Base-by-base conservation (phyloP, 2,888 invertebrate genomes). In the Plagodis dolabraria region DNA sequence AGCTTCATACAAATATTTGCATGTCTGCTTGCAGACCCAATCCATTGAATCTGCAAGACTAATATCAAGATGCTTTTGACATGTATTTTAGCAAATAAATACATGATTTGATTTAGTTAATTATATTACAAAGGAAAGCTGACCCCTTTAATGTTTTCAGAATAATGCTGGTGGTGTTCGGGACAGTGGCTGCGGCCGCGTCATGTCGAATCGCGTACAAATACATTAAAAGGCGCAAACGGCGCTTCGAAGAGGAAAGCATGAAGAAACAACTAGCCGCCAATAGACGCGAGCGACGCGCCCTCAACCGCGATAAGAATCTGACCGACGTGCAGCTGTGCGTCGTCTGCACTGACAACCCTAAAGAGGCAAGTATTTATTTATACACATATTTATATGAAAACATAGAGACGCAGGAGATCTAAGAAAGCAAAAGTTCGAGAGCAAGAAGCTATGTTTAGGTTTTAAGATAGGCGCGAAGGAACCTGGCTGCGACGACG, bases 331-430 rank as follows among this genome's bases (percentile, higher is more conserved):
- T 94, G 82, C 96, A 95, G 74, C 85, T 95, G 8, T 98, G 98
- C 78, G 96, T 98, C 33, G 96, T 98, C n/a, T 98, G 98, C 84
- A 93, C 96, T 42, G 94, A 94, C 58, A 97, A 97, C 89, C 97
- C 97, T 0, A 96, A 97, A 74, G 97, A 98, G 92, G 95, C 95
- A 38, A 8, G 5, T 44, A 22, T 22, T 22, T 22, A 22, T 22
- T 22, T 22, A 22, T 44, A 38, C 38, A 38, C 5, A 38, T 5
- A 38, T 38, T 38, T 38, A 38, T 22, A 22, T 22, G 22, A 22
- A n/a, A n/a, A 22, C 22, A 22, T 4, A 22, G 22, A 22, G 22
- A 22, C 4, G 22, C 22, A 22, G 22, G 22, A 22, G 22, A 2
- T 22, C 22, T 22, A n/a, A n/a, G n/a, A n/a, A n/a, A n/a, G n/a